Evolutionary conservation across 1,140 invertebrate genomes (phyloP), one percentile per base, ranked within the genome.

Genomic region (Melanaphis sacchari): DNA sequence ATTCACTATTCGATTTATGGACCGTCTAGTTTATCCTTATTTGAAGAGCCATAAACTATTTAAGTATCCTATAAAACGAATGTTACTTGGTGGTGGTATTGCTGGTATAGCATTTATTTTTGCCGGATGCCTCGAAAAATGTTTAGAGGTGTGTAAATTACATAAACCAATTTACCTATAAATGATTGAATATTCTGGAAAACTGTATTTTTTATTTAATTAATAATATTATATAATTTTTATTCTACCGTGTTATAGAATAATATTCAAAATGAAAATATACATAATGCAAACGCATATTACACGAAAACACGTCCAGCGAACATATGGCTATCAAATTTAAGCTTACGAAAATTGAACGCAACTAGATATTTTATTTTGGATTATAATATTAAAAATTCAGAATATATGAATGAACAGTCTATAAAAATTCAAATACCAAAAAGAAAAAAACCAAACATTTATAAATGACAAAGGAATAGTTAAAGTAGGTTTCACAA

Each of bases 1-100:
- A 1, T 94, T 97, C 5, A 96, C 99, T 52, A 98, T 99, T 94
- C 98, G 98, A 2, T 88, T 99, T 0, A 98, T 98, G 95, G 97
- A 99, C 94, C 96, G 95, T 81, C 41, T 95, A 5, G 94, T 98
- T 38, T 98, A 98, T 95, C 96, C 96, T 0, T 1, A 96, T 4
- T 94, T 96, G 21, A 94, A 94, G 0, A 96, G 95, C 0, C 91
- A 93, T 22, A 40, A 40, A 41, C 7, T 95, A 11, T 96, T 97
- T 5, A 95, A 95, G 94, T 96, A 95, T 2, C 97, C 97, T 0
- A 95, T 99, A 43, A 97, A 98, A 94, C 96, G 97, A 95, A 96
- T 99, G 94, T 96, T 96, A 0, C 95, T 96, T 85, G 99, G 99
- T 38, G 98, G 98, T 22, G 22, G 81, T 40, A 95, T 99, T 6